Evolutionary conservation across 2,113 vertebrate species (phyloP), one percentile per base, ranked within the genome.

Genomic region (Chionomys nivalis): DNA sequence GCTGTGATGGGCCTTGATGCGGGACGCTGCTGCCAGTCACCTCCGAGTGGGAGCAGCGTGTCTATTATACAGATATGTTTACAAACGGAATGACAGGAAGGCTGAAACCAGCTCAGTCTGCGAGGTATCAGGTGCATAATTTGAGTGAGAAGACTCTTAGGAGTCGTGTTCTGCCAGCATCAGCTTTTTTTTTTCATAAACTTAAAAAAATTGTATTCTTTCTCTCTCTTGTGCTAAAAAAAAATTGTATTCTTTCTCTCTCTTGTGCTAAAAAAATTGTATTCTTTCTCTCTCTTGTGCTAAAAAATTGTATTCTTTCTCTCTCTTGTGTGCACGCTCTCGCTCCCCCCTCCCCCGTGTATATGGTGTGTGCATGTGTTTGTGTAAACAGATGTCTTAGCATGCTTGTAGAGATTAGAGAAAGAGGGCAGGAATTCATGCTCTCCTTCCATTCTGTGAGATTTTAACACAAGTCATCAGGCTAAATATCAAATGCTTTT

Each of bases 301-400:
- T n/a, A 82, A 61, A 61, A 81, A 33, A 26, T 61, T n/a, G 33
- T 58, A 58, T 58, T n/a, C 3, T 58, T 49, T 33, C 8, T 10
- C 12, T 52, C 49, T 52, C 49, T 52, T 52, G 16, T 1, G 3
- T 19, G 55, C 55, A 58, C 19, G 55, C 26, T 23, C 9, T 21
- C 19, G 3, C n/a, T n/a, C 13, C 3, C 33, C 9, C 70, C 8
- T 6, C 8, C 2, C 6, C 14, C 39, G 31, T 9, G 0, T 55
- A 47, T 78, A 52, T 52, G 52, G 31, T 33, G 31, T 78, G 47
- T 81, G 49, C 23, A 36, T 81, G 33, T 55, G 19, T n/a, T 17
- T 70, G 68, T 72, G 68, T 42, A 5, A 9, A 44, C n/a, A 44
- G 39, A 24, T 75, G 31, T 11, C 33, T 8, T 9, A 13, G 82